Percentiles rank a stretch among this genome's conserved stretches.
phyloP scores from a whole-genome alignment of 2,113 vertebrate genomes.

The Mustela nigripes region DNA sequence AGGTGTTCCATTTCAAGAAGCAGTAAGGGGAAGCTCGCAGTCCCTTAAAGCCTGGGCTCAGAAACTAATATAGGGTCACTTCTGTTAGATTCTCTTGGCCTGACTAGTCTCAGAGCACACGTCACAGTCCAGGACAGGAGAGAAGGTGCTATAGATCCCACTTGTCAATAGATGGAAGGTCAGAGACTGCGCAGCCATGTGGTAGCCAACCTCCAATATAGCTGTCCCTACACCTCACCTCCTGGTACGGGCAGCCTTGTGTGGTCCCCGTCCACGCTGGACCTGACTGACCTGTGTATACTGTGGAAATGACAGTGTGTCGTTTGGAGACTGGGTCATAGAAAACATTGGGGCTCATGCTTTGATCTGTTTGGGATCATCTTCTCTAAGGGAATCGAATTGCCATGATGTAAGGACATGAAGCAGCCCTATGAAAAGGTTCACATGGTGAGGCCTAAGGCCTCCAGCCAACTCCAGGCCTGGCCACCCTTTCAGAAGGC shows the following conservation, averaged over 20 bases:
- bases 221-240: not conserved
- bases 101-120: not conserved
- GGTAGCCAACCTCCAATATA: no score
- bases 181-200: not conserved
- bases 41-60: not conserved
- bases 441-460: not conserved
- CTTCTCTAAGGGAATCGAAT: not conserved
- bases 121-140: not conserved
- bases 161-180: no score
- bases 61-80: not conserved
- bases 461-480: not conserved
- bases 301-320: not conserved
- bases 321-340: not conserved
- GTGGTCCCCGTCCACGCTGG: not conserved
- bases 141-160: not conserved
- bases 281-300: not conserved
- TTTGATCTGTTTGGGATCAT: not conserved
- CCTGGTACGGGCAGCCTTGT: no score
- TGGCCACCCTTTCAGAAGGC: not conserved
- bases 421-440: not conserved
- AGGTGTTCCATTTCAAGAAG: not conserved
- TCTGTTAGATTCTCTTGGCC: not conserved
- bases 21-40: not conserved
- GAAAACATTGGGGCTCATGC: not conserved
- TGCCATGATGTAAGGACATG: not conserved